Evolutionary conservation across 2,797 vertebrate species (phyloP), one percentile per base, ranked within the genome.

Genomic region (Heterohyrax brucei): DNA sequence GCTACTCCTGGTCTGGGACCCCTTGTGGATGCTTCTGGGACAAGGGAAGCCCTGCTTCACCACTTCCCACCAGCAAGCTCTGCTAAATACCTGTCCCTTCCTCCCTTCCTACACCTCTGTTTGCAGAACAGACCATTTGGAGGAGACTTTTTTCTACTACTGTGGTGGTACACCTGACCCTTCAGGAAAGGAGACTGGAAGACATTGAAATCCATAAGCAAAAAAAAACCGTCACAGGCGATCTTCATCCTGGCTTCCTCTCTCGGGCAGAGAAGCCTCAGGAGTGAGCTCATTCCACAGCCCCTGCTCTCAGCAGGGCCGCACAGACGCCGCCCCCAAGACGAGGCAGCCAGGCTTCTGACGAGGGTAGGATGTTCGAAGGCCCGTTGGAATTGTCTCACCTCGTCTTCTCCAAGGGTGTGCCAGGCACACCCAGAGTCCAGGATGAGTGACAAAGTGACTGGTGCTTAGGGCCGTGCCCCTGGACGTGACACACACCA

Each of bases 161-260:
- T 33, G 46, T 83, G 30, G 18, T 82, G 61, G 59, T 56, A 66
- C 8, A 64, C 12, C 24, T 94, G 92, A 87, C 80, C 30, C 72
- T 89, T 93, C 66, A 82, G n/a, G 68, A 93, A 66, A 4, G 5
- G 48, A 92, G 88, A 90, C 13, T 22, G 56, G 12, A 72, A 96
- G n/a, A 33, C 21, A 5, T 79, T 94, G 62, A 91, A 81, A 93
- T 39, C 39, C 39, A 39, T 39, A 39, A 39, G 39, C 39, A 39
- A 39, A 39, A 39, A 64, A 91, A 22, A 95, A 81, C 59, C 21
- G 22, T 44, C 86, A 76, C 13, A 83, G 6, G 33, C 18, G 5
- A 14, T 30, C 75, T 91, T 50, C 28, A 86, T 21, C 26, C 85
- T 72, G 19, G 72, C 95, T 87, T 80, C 76, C 16, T 33, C 44